These are phyloP conservation scores for Empidonax alnorum DNA, from an alignment of 2,113 vertebrate genomes.

Conservation along the genomic window DNA sequence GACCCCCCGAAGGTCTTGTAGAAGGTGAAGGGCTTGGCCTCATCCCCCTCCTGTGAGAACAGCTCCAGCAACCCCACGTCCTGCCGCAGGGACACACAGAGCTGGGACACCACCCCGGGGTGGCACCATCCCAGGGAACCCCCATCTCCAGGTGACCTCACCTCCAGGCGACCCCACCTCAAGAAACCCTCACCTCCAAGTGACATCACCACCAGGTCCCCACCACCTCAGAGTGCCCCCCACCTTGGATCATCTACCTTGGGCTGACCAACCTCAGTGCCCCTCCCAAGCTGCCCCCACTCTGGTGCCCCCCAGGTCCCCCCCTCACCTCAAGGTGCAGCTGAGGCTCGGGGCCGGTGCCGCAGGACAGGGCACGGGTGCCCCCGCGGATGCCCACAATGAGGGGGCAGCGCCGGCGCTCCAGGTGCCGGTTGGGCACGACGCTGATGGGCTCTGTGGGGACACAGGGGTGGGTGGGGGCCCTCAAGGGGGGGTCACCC, in stretches of 20 bases:
- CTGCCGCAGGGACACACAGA: background rate
- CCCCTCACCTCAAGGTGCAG: background rate
- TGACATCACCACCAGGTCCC: background rate
- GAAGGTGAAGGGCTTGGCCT: constrained; percentile 30
- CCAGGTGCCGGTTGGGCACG: constrained; percentile 28
- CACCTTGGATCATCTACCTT: background rate
- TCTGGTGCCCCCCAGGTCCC: background rate
- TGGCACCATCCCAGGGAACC: fast-evolving
- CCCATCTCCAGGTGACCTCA: background rate
- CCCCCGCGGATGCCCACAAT: background rate
- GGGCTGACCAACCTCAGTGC: background rate
- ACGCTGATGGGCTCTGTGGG: constrained; percentile 11
- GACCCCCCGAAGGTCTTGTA: constrained; percentile 6
- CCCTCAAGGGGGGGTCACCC: fast-evolving
- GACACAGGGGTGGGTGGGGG: background rate
- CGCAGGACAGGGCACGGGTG: background rate
- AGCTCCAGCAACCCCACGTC: background rate
- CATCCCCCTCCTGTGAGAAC: fast-evolving
- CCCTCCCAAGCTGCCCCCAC: background rate
- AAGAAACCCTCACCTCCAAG: background rate
- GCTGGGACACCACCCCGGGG: fast-evolving
- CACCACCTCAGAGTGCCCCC: background rate
- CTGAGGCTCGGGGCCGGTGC: background rate
- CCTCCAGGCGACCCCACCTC: background rate
- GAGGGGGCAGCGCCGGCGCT: constrained; percentile 4